These are phyloP conservation scores for Ypsolopha scabrella DNA, from an alignment of 2,888 invertebrate species.

Conservation along the genomic window DNA sequence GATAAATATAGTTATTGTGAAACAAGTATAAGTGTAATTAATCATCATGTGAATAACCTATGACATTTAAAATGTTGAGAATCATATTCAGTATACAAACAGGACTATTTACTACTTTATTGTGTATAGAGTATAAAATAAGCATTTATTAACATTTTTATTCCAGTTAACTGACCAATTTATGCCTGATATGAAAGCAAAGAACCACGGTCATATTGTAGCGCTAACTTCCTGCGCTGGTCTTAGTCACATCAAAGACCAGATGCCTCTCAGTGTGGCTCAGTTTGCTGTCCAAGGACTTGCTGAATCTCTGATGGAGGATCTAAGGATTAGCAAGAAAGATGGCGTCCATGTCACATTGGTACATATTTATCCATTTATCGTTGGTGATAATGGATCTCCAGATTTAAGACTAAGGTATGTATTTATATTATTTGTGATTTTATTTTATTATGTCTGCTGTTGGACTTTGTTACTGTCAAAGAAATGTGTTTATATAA, in stretches of 20 bases:
- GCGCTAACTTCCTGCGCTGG: slow-evolving; percentile 74
- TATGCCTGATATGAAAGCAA: slow-evolving; percentile 70
- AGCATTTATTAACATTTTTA: neutral
- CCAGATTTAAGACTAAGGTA: slow-evolving; percentile 70
- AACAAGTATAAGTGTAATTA: too few relatives aligned
- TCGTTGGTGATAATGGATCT: slow-evolving; percentile 62
- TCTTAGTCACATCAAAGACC: slow-evolving; percentile 67
- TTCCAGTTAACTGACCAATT: slow-evolving; percentile 70
- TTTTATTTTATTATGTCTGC: neutral
- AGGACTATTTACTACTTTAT: too few relatives aligned
- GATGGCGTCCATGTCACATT: slow-evolving; percentile 71
- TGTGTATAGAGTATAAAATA: too few relatives aligned
- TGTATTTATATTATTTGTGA: slow-evolving; percentile 9
- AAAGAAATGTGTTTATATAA: neutral
- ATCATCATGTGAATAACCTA: too few relatives aligned
- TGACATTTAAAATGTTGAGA: too few relatives aligned
- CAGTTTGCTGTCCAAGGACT: slow-evolving; percentile 77
- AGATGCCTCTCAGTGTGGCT: slow-evolving; percentile 72
- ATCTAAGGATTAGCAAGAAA: slow-evolving; percentile 67
- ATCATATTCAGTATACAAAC: too few relatives aligned
- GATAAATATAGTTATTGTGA: too few relatives aligned
- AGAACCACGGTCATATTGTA: slow-evolving; percentile 71
- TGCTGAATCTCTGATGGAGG: slow-evolving; percentile 72
- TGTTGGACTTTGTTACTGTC: neutral
- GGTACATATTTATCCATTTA: slow-evolving; percentile 74